Conservation (phyloP, 2,888 invertebrate species). For the Nematopogon swammerdamellus region DNA sequence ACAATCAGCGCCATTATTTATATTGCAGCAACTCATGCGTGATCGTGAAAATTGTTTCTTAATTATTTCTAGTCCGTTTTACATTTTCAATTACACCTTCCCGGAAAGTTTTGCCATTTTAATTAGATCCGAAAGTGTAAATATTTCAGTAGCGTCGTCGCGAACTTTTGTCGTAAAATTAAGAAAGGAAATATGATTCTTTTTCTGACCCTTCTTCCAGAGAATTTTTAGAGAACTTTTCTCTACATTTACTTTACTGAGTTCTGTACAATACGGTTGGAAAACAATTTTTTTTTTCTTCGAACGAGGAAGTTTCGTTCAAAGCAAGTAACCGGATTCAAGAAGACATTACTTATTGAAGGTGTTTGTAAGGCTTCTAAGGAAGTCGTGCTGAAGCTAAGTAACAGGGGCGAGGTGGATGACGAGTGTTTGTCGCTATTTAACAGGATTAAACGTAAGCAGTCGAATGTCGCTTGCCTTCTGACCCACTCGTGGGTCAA, state of each 20-base stretch:
- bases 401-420: slow-evolving; percentile 25
- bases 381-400: slow-evolving; percentile 9
- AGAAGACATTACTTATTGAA: no score
- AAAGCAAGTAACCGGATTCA: no score
- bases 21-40: slow-evolving; percentile 48
- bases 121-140: background rate
- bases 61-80: slow-evolving; percentile 49
- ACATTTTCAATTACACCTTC: slow-evolving; percentile 11
- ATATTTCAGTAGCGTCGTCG: background rate
- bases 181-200: no score
- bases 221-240: no score
- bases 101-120: background rate
- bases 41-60: slow-evolving; percentile 50
- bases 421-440: slow-evolving; percentile 48
- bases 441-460: slow-evolving; percentile 34
- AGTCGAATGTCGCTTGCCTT: slow-evolving; percentile 38
- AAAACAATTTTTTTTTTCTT: no score
- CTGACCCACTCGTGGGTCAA: slow-evolving; percentile 44
- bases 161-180: no score
- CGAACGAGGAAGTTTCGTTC: no score
- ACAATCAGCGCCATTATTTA: slow-evolving; percentile 48
- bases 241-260: no score
- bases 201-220: no score
- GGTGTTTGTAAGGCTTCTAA: slow-evolving; percentile 36
- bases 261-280: no score